Conservation (phyloP, 2,888 invertebrate genomes). For the Cataglyphis altisquamis region DNA sequence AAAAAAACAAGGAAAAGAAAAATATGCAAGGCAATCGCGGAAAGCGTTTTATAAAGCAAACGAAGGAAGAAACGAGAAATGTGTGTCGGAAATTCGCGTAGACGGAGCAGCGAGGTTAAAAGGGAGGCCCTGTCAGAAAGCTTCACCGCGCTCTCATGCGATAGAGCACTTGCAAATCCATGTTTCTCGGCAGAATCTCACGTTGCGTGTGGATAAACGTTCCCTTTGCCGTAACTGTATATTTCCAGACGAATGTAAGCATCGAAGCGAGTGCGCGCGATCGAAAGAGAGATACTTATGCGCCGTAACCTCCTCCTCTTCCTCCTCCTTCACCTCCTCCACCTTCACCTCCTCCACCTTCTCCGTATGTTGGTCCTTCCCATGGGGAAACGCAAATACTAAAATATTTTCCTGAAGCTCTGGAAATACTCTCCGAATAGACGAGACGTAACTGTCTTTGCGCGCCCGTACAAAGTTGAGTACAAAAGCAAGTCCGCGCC, state of each 20-base stretch:
- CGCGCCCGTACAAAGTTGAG: not conserved
- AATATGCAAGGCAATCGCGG: slow-evolving; percentile 7
- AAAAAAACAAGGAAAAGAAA: not conserved
- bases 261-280: slow-evolving; percentile 48
- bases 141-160: slow-evolving; percentile 37
- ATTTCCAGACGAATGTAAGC: slow-evolving; percentile 56
- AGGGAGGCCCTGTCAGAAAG: slow-evolving; percentile 49
- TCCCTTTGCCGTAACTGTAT: slow-evolving; percentile 54
- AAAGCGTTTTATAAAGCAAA: slow-evolving; percentile 33
- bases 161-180: slow-evolving; percentile 54
- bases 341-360: not conserved
- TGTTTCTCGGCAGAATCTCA: slow-evolving; percentile 46
- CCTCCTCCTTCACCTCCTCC: not conserved
- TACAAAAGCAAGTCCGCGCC: not conserved
- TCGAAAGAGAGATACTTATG: slow-evolving; percentile 50
- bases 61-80: slow-evolving; percentile 44
- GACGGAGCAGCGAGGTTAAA: slow-evolving; percentile 50
- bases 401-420: slow-evolving; percentile 47
- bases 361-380: slow-evolving; percentile 1
- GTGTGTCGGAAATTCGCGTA: slow-evolving; percentile 37
- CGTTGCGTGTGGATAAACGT: slow-evolving; percentile 55
- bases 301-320: slow-evolving; percentile 15
- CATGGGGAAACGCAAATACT: slow-evolving; percentile 44
- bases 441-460: slow-evolving; percentile 40
- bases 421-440: slow-evolving; percentile 31